Evolutionary conservation across 2,113 vertebrate genomes (phyloP).

Genomic region (Chaetodon auriga): DNA sequence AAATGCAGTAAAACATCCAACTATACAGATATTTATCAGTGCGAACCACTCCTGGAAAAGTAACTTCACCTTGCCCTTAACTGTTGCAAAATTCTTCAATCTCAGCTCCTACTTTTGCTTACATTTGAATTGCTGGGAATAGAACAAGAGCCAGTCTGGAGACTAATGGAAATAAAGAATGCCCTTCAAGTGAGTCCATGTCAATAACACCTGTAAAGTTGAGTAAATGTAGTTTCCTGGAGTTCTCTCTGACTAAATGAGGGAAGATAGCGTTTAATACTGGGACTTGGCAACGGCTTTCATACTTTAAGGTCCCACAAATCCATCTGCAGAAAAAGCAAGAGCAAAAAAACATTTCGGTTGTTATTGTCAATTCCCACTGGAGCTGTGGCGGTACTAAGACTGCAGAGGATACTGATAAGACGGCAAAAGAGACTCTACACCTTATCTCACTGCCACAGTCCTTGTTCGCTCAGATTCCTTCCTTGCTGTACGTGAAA

Average conservation of each 20-base stretch:
- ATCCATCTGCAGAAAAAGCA: constrained; percentile 76
- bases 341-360: constrained; percentile 52
- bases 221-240: constrained; percentile 63
- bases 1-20: not conserved
- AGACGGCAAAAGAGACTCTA: constrained; percentile 76
- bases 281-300: constrained; percentile 69
- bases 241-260: constrained; percentile 73
- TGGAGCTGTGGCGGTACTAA: constrained; percentile 74
- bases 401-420: constrained; percentile 81
- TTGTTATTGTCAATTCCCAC: constrained; percentile 78
- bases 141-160: constrained; percentile 13
- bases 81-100: constrained; percentile 9
- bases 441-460: constrained; percentile 83
- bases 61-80: constrained; percentile 13
- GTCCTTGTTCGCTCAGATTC: constrained; percentile 78
- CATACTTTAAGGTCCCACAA: constrained; percentile 71
- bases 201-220: constrained; percentile 70
- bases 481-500: constrained; percentile 53
- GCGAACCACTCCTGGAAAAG: constrained; percentile 2
- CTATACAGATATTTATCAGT: constrained; percentile 27
- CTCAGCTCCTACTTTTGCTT: constrained; percentile 26
- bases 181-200: constrained; percentile 45
- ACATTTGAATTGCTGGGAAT: constrained; percentile 8
- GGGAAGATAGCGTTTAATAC: constrained; percentile 73
- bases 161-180: constrained; percentile 45